Conservation (phyloP, 2,797 vertebrate species). For the Oreochromis grahami region DNA sequence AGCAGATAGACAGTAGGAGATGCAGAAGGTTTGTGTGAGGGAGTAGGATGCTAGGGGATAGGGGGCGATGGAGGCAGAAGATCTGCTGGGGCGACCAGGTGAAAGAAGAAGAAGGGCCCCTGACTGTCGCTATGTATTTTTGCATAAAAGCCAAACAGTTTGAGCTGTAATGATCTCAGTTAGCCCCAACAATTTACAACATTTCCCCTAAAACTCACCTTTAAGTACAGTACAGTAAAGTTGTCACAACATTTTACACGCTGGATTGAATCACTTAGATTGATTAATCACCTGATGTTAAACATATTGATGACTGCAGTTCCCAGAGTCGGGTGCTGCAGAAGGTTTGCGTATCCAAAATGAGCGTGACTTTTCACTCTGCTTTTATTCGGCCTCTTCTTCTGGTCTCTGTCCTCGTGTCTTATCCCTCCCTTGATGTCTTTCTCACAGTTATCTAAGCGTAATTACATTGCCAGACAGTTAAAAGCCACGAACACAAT, state of each 20-base stretch:
- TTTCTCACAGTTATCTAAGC: slow-evolving; percentile 1
- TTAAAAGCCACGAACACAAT: slow-evolving; percentile 41
- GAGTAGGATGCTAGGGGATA: not conserved
- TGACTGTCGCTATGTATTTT: not conserved
- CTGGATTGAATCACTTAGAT: not conserved
- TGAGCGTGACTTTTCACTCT: not conserved
- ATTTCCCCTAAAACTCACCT: not conserved
- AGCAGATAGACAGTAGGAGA: not conserved
- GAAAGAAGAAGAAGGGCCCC: not conserved
- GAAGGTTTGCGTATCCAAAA: not conserved
- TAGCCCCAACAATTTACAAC: too few species aligned
- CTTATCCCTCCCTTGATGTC: slow-evolving; percentile 10
- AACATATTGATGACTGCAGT: slow-evolving; percentile 16
- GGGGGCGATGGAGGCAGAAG: not conserved
- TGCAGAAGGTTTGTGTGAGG: not conserved
- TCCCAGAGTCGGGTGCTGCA: not conserved
- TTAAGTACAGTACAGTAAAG: not conserved
- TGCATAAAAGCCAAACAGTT: not conserved
- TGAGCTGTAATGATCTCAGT: not conserved
- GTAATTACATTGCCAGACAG: slow-evolving; percentile 48
- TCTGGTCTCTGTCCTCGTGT: not conserved
- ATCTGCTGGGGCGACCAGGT: not conserved
- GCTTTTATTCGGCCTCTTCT: not conserved
- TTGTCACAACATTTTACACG: not conserved
- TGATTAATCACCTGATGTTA: not conserved